Evolutionary conservation across 37 sponge, comb jelly and placozoan species (phyloP).

Genomic region (Eunapius fragilis): DNA sequence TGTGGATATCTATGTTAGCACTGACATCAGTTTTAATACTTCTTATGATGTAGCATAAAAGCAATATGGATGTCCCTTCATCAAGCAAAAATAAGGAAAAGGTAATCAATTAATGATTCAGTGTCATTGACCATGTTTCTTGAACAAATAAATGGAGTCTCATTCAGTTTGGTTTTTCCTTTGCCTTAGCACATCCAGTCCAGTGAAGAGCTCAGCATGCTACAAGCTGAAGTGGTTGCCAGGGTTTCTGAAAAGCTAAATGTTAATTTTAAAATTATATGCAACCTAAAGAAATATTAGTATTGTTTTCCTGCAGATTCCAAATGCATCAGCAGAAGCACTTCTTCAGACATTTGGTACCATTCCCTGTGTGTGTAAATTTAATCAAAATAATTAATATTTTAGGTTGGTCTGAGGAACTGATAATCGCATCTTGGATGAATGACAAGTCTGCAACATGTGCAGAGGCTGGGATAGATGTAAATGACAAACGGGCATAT

Average conservation of each 20-base stretch:
- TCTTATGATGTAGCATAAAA: not conserved
- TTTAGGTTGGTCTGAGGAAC: conserved; percentile 76
- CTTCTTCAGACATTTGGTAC: not conserved
- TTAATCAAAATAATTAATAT: not conserved
- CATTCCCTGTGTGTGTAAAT: not conserved
- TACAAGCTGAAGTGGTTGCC: not conserved
- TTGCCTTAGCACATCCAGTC: not conserved
- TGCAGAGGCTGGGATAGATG: conserved; percentile 54
- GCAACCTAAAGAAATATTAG: not conserved
- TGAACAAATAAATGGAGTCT: too few species aligned
- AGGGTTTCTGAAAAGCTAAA: not conserved
- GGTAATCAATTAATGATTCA: not conserved
- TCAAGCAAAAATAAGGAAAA: not conserved
- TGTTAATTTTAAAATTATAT: not conserved
- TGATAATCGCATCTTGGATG: conserved; percentile 51
- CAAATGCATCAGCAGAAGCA: not conserved
- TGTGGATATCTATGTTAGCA: too few species aligned
- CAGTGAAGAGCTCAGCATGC: not conserved
- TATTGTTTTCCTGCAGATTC: not conserved
- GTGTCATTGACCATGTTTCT: not conserved
- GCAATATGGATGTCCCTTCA: not conserved
- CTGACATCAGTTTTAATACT: too few species aligned
- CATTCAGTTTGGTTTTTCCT: too few species aligned
- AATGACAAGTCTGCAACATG: conserved; percentile 36
- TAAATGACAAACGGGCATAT: not conserved